Evolutionary conservation across 2,113 vertebrate species (phyloP).

Genomic region (Tachysurus fulvidraco): DNA sequence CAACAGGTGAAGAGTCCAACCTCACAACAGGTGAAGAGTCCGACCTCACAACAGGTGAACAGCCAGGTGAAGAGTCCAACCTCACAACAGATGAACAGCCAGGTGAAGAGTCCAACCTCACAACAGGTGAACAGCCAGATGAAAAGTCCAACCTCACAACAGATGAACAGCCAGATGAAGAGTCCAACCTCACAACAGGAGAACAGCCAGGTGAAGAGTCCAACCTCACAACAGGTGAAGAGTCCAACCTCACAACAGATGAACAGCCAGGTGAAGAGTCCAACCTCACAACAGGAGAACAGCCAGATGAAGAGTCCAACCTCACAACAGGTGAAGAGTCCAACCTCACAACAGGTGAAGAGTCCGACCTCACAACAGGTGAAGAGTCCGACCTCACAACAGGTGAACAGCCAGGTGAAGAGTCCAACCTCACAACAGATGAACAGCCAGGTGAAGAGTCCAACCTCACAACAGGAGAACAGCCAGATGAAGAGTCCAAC

Average conservation of each 20-base stretch:
- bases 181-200: not conserved
- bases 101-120: no score
- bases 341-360: not conserved
- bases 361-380: no score
- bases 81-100: no score
- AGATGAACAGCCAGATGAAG: not conserved
- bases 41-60: not conserved
- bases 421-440: no score
- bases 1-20: not conserved
- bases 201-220: not conserved
- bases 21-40: not conserved
- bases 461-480: not conserved
- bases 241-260: not conserved
- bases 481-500: not conserved
- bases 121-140: no score
- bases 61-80: not conserved
- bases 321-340: not conserved
- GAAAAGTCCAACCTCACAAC: no score
- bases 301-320: no score
- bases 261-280: not conserved
- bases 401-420: no score
- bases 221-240: no score
- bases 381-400: no score
- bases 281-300: not conserved
- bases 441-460: no score